These are phyloP conservation scores for Babyrousa celebensis DNA, from an alignment of 2,797 vertebrate species.

Conservation along the genomic window DNA sequence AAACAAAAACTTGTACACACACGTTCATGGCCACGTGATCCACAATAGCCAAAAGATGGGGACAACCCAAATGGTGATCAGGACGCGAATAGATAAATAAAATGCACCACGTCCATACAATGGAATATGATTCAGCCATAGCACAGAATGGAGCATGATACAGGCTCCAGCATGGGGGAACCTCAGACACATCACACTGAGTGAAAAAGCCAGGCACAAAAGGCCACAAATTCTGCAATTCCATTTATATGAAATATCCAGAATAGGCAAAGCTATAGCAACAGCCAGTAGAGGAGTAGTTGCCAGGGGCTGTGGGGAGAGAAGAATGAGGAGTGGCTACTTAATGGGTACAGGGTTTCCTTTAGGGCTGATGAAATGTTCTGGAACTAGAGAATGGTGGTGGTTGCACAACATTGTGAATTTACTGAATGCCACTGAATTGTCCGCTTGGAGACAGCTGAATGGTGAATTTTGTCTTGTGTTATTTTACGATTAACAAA, in stretches of 20 bases:
- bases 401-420: neutral
- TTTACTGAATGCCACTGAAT: neutral
- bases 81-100: neutral
- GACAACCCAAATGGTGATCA: neutral
- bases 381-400: neutral
- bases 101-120: neutral
- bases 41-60: neutral
- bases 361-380: neutral
- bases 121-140: neutral
- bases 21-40: neutral
- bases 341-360: neutral
- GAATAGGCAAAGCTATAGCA: neutral
- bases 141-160: neutral
- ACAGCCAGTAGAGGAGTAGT: neutral
- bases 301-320: neutral
- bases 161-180: neutral
- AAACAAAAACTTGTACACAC: neutral
- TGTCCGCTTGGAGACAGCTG: neutral
- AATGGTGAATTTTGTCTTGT: neutral
- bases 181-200: neutral
- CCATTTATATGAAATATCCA: neutral
- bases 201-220: slow-evolving; percentile 4
- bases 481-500: neutral
- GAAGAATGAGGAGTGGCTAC: neutral
- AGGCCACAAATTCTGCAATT: neutral